Evolutionary conservation across 2,113 vertebrate genomes (phyloP), one percentile per base, ranked within the genome.

Genomic region (Typhlomys cinereus): DNA sequence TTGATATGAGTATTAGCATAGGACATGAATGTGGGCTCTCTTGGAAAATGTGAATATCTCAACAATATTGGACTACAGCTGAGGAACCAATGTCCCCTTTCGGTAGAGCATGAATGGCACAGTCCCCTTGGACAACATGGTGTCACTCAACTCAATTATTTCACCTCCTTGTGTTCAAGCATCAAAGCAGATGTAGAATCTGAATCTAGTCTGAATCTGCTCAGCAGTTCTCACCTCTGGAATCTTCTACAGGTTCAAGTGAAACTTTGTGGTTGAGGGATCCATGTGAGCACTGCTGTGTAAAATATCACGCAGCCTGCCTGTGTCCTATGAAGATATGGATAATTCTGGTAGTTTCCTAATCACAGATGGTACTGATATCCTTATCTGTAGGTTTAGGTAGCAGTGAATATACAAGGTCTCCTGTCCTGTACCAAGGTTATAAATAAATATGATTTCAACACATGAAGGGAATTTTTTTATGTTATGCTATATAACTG

Each of bases 1-100:
- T 41, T 15, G 79, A 23, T 31, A 25, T 62, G 61, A 14, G 50
- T 36, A 52, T 69, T 50, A 59, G 27, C 10, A 85, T 66, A 18
- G 76, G 59, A 80, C 34, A n/a, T n/a, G n/a, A n/a, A n/a, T 75
- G 36, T 83, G 39, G 11, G 54, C 69, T 83, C 85, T 84, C 76
- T 71, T 54, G 11, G 23, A 64, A 83, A 29, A 62, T 27, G 10
- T 36, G 25, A 73, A 23, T 15, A 41, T 29, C 64, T 62, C 52
- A 52, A 66, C 23, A 23, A 23, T 64, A 39, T 1, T 44, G 34
- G 76, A 31, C 31, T 2, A 1, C 15, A 48, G 31, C 1, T 85
- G 44, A 61, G 13, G 52, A 20, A 0, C 11, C 5, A 0, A 3
- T 7, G 8, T 36, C 18, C 2, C 17, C 52, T 75, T n/a, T 21